These are phyloP conservation scores for Eulimnadia texana DNA, from an alignment of 1,140 invertebrate species.

Conservation along the genomic window DNA sequence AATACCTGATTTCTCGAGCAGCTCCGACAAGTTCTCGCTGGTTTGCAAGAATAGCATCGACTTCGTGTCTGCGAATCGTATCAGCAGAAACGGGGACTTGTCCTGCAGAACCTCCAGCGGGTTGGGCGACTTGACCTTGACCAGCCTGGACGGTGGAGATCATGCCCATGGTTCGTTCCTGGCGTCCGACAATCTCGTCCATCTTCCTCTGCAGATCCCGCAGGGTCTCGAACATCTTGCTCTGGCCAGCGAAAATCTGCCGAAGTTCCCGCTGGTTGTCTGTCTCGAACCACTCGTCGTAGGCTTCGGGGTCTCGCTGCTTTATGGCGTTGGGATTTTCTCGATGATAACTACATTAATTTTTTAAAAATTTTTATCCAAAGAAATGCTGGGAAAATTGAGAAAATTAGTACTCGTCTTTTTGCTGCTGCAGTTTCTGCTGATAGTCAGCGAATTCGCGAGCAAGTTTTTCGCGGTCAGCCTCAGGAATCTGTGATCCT, in stretches of 20 bases:
- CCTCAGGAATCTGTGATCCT: slow-evolving; percentile 34
- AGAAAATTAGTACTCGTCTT: slow-evolving; percentile 54
- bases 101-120: slow-evolving; percentile 23
- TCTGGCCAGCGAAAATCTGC: slow-evolving; percentile 84
- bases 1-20: slow-evolving; percentile 58
- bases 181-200: slow-evolving; percentile 74
- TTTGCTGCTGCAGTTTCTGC: slow-evolving; percentile 79
- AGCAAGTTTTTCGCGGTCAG: slow-evolving; percentile 72
- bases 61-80: slow-evolving; percentile 60
- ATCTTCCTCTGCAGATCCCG: slow-evolving; percentile 65
- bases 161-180: slow-evolving; percentile 40
- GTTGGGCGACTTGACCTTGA: slow-evolving; percentile 22
- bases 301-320: slow-evolving; percentile 51
- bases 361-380: background rate
- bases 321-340: slow-evolving; percentile 36
- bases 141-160: slow-evolving; percentile 6
- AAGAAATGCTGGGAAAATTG: background rate
- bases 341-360: slow-evolving; percentile 47
- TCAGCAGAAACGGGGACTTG: slow-evolving; percentile 18
- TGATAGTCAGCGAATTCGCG: slow-evolving; percentile 90
- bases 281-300: slow-evolving; percentile 75
- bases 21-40: slow-evolving; percentile 66
- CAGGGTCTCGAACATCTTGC: slow-evolving; percentile 62
- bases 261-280: slow-evolving; percentile 76
- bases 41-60: slow-evolving; percentile 64